Evolutionary conservation across 2,113 vertebrate species (phyloP), one percentile per base, ranked within the genome.

Genomic region (Phalacrocorax brasilianus): DNA sequence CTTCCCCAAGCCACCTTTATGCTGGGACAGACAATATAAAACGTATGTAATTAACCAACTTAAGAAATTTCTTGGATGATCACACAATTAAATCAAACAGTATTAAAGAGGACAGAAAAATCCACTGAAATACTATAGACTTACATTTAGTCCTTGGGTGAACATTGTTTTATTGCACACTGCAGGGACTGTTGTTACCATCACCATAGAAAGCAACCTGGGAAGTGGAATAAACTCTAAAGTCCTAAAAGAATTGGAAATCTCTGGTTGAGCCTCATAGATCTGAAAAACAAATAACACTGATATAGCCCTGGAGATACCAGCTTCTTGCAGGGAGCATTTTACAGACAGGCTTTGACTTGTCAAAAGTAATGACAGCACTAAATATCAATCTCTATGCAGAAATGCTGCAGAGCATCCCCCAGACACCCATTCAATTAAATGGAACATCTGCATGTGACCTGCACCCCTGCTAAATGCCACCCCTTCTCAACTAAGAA

Each of bases 111-210:
- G 15, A n/a, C 16, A 68, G 47, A 95, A 82, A 83, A 78, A 32
- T 40, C 17, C 19, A 67, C 26, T 16, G 22, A 65, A 92, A 63
- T 12, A 27, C 10, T 75, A 27, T 3, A 76, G 59, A 27, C 7
- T 99, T 98, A 99, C 99, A 49, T 97, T 99, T 85, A 99, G 96
- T 11, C 99, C 99, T 80, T 99, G 99, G 20, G 98, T 99, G 97
- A 99, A 99, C 98, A 99, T 99, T 80, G 63, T 65, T 96, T 99
- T 99, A 95, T 98, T 99, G 93, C 99, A 99, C 91, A 99, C 99
- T 9, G 98, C 96, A 75, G 99, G 99, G 20, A 98, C 94, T 2
- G 99, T 99, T 42, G 99, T 98, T 83, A 99, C 98, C 98, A 99
- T 98, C 87, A 99, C 98, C 98, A 99, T 99, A 24, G 98, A 98